Conservation (phyloP, 2,797 vertebrate genomes). For the Mionectes olivaceus region DNA sequence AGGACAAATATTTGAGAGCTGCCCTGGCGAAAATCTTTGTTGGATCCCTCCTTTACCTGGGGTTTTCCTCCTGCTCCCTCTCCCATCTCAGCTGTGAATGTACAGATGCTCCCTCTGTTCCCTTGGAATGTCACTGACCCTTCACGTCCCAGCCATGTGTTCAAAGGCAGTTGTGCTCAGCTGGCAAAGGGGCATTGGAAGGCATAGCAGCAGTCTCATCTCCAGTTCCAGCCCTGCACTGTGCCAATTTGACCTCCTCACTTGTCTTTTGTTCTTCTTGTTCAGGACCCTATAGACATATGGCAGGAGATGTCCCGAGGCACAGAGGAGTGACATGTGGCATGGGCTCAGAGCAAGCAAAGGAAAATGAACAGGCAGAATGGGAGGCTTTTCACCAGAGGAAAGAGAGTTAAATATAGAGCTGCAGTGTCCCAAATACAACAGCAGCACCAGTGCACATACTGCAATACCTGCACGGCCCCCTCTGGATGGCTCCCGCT, state of each 20-base stretch:
- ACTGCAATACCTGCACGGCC: not conserved
- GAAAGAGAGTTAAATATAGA: not conserved
- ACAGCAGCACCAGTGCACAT: not conserved
- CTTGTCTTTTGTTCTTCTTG: not conserved
- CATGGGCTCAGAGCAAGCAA: not conserved
- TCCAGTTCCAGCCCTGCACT: not conserved
- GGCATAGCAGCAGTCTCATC: not conserved
- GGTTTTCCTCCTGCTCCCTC: not conserved
- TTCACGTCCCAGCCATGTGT: not conserved
- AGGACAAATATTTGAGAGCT: not conserved
- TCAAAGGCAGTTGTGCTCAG: not conserved
- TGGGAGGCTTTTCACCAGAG: not conserved
- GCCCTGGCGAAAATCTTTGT: not conserved
- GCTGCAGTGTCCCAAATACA: not conserved
- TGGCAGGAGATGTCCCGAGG: not conserved
- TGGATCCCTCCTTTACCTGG: not conserved
- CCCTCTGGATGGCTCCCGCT: not conserved
- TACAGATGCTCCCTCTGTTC: not conserved
- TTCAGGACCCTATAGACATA: not conserved
- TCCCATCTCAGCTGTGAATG: not conserved
- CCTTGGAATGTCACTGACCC: not conserved
- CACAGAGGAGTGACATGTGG: not conserved
- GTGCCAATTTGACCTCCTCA: not conserved
- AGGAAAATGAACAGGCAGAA: not conserved
- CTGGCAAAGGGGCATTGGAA: not conserved